phyloP scores from a whole-genome alignment of 2,797 vertebrate genomes.

The Steatocranus sp. region DNA sequence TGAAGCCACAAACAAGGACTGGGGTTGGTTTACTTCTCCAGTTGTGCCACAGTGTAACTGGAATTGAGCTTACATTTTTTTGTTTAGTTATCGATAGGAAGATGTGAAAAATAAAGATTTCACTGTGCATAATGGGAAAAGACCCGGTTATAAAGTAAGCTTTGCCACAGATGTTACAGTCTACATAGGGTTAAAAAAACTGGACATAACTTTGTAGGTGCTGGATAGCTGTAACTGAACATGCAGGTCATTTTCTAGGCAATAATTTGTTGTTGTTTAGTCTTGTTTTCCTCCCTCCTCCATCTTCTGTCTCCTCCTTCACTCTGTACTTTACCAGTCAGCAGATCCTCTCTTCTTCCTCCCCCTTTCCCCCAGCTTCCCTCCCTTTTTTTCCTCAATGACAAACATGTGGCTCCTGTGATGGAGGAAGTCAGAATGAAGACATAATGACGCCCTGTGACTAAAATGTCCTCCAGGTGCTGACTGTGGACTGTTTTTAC shows the following conservation, averaged over 20 bases:
- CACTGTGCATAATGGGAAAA: background rate
- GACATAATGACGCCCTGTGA: conserved; percentile 13
- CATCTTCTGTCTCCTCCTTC: background rate
- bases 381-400: background rate
- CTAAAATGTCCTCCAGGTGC: conserved; percentile 35
- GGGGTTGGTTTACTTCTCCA: background rate
- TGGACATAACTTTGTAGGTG: background rate
- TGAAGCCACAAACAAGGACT: background rate
- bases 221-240: background rate
- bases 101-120: background rate
- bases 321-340: conserved; percentile 1
- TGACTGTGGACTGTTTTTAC: background rate
- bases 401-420: conserved; percentile 38
- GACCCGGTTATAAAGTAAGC: background rate
- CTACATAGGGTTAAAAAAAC: background rate
- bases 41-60: background rate
- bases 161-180: background rate
- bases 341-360: background rate
- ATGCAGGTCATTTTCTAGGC: background rate
- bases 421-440: background rate
- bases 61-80: background rate
- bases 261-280: background rate
- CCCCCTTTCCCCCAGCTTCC: background rate
- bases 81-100: background rate
- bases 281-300: background rate